phyloP scores from a whole-genome alignment of 2,113 vertebrate species.

The Tretioscincus oriximinensis region DNA sequence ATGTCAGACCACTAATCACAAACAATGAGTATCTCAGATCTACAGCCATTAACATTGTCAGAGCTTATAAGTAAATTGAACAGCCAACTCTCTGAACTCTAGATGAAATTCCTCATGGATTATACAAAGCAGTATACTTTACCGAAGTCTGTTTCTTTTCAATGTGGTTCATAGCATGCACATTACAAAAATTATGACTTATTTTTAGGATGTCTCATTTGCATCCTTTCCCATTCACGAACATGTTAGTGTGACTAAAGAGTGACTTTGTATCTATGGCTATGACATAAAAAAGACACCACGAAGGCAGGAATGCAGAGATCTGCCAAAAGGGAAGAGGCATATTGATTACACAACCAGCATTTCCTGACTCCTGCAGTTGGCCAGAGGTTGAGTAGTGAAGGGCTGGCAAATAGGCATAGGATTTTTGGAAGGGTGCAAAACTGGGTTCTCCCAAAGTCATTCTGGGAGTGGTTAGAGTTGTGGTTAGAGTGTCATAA shows the following conservation, averaged over 20 bases:
- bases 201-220: slow-evolving; percentile 43
- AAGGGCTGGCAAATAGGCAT: no score
- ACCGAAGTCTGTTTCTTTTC: slow-evolving; percentile 36
- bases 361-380: no score
- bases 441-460: no score
- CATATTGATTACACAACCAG: no score
- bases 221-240: slow-evolving; percentile 23
- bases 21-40: slow-evolving; percentile 12
- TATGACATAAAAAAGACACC: background rate
- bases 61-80: slow-evolving; percentile 22
- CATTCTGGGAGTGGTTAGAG: no score
- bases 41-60: background rate
- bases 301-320: no score
- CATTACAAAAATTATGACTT: slow-evolving; percentile 17
- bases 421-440: no score
- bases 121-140: slow-evolving; percentile 32
- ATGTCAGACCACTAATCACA: background rate
- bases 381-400: no score
- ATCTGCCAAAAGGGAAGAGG: no score
- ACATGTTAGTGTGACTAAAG: slow-evolving; percentile 19
- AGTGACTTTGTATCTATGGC: background rate
- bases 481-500: no score
- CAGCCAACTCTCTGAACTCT: background rate
- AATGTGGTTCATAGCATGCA: background rate
- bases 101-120: slow-evolving; percentile 23